Conservation (phyloP, 2,888 invertebrate species). For the Helobdella robusta region DNA sequence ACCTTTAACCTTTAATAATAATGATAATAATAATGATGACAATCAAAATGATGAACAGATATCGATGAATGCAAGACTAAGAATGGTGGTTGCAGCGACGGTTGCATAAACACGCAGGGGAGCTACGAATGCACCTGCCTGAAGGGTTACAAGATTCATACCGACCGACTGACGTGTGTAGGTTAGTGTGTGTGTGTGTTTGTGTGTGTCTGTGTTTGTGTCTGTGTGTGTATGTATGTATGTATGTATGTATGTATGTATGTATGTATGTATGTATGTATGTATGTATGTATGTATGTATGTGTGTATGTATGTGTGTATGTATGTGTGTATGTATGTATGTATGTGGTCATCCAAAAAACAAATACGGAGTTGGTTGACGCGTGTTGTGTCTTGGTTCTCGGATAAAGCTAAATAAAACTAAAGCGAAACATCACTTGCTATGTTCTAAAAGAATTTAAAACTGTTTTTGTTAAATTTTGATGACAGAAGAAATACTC, state of each 20-base stretch:
- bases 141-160: constrained; percentile 41
- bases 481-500: too few relatives aligned
- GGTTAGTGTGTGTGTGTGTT: constrained; percentile 36
- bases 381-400: too few relatives aligned
- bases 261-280: neutral
- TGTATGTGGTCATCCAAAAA: too few relatives aligned
- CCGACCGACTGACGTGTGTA: constrained; percentile 41
- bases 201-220: neutral
- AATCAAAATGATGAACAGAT: constrained; percentile 39
- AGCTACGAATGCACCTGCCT: constrained; percentile 47
- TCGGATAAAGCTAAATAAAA: too few relatives aligned
- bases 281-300: neutral
- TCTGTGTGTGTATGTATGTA: neutral
- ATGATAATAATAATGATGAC: too few relatives aligned
- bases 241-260: neutral
- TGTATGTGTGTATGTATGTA: neutral
- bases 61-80: constrained; percentile 42
- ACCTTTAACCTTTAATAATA: too few relatives aligned
- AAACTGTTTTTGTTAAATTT: too few relatives aligned
- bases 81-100: constrained; percentile 44
- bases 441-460: too few relatives aligned
- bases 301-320: neutral
- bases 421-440: too few relatives aligned
- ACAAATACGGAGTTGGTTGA: too few relatives aligned
- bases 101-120: constrained; percentile 45